Evolutionary conservation across 2,113 vertebrate genomes (phyloP), one percentile per base, ranked within the genome.

Genomic region (Struthio camelus): DNA sequence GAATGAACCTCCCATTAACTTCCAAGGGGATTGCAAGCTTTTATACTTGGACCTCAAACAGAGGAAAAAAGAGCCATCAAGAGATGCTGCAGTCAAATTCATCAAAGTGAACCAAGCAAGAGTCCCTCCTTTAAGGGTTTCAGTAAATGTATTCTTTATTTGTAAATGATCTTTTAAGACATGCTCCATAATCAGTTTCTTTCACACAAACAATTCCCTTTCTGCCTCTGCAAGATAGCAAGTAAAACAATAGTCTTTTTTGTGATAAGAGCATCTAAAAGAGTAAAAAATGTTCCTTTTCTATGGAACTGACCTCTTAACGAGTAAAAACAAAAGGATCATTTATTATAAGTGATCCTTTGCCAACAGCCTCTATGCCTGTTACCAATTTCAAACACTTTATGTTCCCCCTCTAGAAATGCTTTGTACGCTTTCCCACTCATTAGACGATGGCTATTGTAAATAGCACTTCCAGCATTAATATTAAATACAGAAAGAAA

Each of bases 311-410:
- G 85, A 90, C 91, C 75, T 83, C 75, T 96, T 87, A 88, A 90
- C 72, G 50, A 96, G 54, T 53, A 85, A 96, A 96, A 87, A 72
- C 78, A 97, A 96, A 97, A 94, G 84, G 82, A 89, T 83, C 24
- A 44, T 96, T 96, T 94, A 92, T 96, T 91, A 38, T 50, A 97
- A 94, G 81, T 95, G 66, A 91, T 87, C 73, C 28, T 91, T 78
- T 93, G 79, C 84, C 92, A 97, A 71, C 62, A 91, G 38, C 44
- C 73, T 67, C 62, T 32, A 38, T 81, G 69, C 38, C 79, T 64
- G 80, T 93, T 96, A 94, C 96, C 61, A 91, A 79, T 97, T 97
- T 91, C 93, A 96, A 96, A 95, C 90, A 48, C 66, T 95, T 87
- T 32, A 51, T 76, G 64, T n/a, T 84, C 20, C 76, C 51, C 24